Evolutionary conservation across 23 tunicate species (phyloP).

Genomic region (Clavelina lepadiformis): DNA sequence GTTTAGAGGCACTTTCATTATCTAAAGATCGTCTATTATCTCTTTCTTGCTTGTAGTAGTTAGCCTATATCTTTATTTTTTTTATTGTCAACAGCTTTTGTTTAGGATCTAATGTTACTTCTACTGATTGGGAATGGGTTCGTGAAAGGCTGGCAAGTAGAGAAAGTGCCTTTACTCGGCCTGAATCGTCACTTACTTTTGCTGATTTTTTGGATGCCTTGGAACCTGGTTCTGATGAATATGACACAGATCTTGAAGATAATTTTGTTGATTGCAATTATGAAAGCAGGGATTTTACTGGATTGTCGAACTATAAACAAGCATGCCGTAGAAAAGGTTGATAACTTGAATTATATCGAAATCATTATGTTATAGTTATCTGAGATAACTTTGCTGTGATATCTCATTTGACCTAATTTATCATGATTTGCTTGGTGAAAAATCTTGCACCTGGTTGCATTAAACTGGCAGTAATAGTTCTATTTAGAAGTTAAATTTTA

Average conservation of each 20-base stretch:
- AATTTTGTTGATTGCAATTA: conserved; percentile 17
- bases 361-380: no score
- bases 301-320: conserved; percentile 33
- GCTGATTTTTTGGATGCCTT: conserved; percentile 57
- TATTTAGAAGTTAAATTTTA: no score
- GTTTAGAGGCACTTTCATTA: no score
- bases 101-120: conserved; percentile 32
- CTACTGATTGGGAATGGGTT: conserved; percentile 74
- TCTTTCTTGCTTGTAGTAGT: not conserved
- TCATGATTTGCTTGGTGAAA: no score
- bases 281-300: conserved; percentile 38
- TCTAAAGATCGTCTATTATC: no score
- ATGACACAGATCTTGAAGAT: conserved; percentile 87
- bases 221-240: conserved; percentile 68
- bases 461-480: no score
- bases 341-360: no score
- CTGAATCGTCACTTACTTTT: conserved; percentile 71
- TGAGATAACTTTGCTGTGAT: no score
- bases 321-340: conserved; percentile 43
- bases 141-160: conserved; percentile 55
- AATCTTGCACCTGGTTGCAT: no score
- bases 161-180: conserved; percentile 36
- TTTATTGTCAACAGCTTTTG: not conserved
- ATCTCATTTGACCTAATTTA: no score
- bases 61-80: not conserved